These are phyloP conservation scores for Rhizomys pruinosus DNA, from an alignment of 2,113 vertebrate species.

Conservation along the genomic window DNA sequence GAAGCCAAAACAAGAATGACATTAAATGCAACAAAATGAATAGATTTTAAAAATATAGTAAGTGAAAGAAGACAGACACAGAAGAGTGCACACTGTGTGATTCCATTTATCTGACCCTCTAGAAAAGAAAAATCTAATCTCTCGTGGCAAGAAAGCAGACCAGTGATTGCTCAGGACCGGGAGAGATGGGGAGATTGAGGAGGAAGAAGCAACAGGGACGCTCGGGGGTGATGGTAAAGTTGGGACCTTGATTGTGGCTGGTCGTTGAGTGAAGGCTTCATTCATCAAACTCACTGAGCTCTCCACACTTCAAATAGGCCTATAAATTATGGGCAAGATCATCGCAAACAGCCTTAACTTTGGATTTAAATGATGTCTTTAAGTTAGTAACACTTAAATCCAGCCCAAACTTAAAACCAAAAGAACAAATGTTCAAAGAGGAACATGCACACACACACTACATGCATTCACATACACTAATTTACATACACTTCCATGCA, in stretches of 20 bases:
- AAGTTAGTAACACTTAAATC: conserved; percentile 45
- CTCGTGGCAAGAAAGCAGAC: conserved; percentile 43
- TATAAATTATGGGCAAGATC: conserved; percentile 37
- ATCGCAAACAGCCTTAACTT: conserved; percentile 34
- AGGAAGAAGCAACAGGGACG: background rate
- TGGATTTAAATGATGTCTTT: conserved; percentile 30
- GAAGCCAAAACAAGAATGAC: background rate
- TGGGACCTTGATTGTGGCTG: conserved; percentile 41
- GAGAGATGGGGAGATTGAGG: background rate
- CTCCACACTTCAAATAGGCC: background rate
- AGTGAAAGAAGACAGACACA: conserved; percentile 39
- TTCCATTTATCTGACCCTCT: conserved; percentile 47
- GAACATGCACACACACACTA: background rate
- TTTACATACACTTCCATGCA: background rate
- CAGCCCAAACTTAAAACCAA: conserved; percentile 30
- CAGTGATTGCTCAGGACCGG: background rate
- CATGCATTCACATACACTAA: background rate
- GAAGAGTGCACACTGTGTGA: background rate
- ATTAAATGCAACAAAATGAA: background rate
- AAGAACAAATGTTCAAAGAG: background rate
- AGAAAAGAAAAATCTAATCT: conserved; percentile 53
- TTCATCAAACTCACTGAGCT: conserved; percentile 50
- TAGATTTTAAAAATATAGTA: background rate
- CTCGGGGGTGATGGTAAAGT: conserved; percentile 18
- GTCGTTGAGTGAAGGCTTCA: conserved; percentile 21